These are phyloP conservation scores for Coregonus suidteri DNA, from an alignment of 2,797 vertebrate species.

Conservation along the genomic window DNA sequence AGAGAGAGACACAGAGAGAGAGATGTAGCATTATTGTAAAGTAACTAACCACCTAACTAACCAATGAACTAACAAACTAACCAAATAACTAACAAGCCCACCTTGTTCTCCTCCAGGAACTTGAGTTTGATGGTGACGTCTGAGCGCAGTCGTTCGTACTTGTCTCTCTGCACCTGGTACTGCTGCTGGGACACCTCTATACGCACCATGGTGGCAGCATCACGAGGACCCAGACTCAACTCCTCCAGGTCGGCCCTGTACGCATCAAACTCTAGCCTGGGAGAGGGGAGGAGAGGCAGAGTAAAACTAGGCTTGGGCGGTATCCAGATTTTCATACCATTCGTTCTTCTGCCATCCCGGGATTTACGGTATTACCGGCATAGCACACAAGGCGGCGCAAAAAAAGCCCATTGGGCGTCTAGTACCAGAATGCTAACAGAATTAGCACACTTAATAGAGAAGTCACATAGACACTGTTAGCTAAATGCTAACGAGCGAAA, in stretches of 20 bases:
- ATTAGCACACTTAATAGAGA: no score
- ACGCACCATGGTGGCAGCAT: constrained; percentile 83
- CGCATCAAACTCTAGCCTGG: constrained; percentile 93
- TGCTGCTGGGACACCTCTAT: constrained; percentile 91
- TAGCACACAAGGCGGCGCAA: no score
- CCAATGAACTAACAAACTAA: neutral
- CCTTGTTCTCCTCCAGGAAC: constrained; percentile 98
- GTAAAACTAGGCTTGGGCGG: neutral
- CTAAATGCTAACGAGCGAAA: no score
- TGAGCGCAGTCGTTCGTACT: constrained; percentile 91
- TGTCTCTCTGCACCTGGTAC: constrained; percentile 90
- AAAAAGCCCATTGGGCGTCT: no score
- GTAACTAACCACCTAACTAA: neutral
- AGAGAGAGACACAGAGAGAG: neutral
- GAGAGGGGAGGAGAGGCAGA: neutral
- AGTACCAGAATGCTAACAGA: no score
- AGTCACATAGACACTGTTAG: no score
- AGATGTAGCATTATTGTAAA: constrained; percentile 17
- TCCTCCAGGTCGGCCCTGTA: constrained; percentile 97
- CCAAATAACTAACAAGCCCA: constrained; percentile 25
- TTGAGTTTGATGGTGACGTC: constrained; percentile 98
- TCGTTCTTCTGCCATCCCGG: no score
- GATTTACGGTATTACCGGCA: no score
- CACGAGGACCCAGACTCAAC: constrained; percentile 87
- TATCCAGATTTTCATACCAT: no score